Evolutionary conservation across 2,888 invertebrate species (phyloP), one percentile per base, ranked within the genome.

Genomic region (Cerceris ruficornis): DNA sequence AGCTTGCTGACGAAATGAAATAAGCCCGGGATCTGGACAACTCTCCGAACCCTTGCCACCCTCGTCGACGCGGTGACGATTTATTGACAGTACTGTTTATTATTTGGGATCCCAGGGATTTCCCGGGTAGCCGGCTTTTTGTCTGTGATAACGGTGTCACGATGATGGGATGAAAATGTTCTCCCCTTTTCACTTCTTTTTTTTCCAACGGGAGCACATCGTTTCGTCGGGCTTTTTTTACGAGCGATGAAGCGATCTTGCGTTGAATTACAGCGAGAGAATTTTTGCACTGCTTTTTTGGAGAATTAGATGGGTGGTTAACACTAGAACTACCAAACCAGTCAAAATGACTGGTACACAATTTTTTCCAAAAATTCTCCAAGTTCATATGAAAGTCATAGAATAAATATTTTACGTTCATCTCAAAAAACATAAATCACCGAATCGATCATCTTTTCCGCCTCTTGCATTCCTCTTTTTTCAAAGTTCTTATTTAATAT

Each of bases 1-100:
- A 49, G 57, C 70, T 62, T 13, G 69, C 80, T 50, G 79, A 59
- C 74, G 80, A 75, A 84, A 85, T 83, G 83, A 80, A 84, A 84
- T 77, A 74, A 82, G 75, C 77, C 65, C 62, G 39, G 52, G 64
- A 43, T 50, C 66, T 8, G 64, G 55, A 74, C 71, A 69, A 39
- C 64, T 52, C 65, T 67, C 67, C 54, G 7, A 52, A 46, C 60
- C 50, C 54, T 60, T 61, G 43, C 67, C n/a, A 42, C 17, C 15
- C 62, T 52, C 39, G 42, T 0, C 57, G 11, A 41, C 14, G 54
- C 52, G 11, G 46, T 28, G 54, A 39, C 81, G 67, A 74, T 84
- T 81, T 78, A 78, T 81, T 58, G 68, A 64, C 68, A 52, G n/a
- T n/a, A 9, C 39, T 59, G 62, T 67, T 49, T 67, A 52, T 78